Conservation (phyloP, 2,888 invertebrate genomes). For the Priocnemis perturbator region DNA sequence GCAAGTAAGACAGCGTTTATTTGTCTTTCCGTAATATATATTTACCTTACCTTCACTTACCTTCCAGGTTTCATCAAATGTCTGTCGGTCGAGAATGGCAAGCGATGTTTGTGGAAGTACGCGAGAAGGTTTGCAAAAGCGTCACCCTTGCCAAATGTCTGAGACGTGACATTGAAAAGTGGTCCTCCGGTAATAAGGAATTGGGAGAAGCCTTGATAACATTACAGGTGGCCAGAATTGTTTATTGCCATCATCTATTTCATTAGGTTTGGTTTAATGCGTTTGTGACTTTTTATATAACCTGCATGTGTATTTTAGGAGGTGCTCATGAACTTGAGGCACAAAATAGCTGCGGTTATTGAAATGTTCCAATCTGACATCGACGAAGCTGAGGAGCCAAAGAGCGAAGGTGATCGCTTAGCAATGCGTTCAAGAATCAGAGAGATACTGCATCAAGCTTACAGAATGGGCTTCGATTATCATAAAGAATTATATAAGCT, state of each 20-base stretch:
- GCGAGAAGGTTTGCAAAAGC: conserved; percentile 87
- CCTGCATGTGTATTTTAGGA: conserved; percentile 70
- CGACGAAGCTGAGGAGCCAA: conserved; percentile 75
- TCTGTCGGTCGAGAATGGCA: conserved; percentile 87
- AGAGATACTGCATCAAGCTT: conserved; percentile 90
- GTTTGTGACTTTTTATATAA: conserved; percentile 11
- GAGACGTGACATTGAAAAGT: conserved; percentile 80
- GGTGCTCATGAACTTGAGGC: conserved; percentile 78
- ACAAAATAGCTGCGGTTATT: conserved; percentile 78
- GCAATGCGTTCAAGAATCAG: conserved; percentile 81
- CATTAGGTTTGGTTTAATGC: conserved; percentile 22
- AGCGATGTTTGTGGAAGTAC: conserved; percentile 85
- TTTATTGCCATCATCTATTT: conserved; percentile 18
- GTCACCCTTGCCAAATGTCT: conserved; percentile 89
- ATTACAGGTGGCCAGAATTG: conserved; percentile 74
- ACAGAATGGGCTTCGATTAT: conserved; percentile 92
- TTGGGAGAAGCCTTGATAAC: conserved; percentile 80
- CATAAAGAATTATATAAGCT: conserved; percentile 85
- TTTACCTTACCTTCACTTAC: conserved; percentile 34
- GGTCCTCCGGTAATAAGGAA: conserved; percentile 77
- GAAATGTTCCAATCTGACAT: conserved; percentile 78
- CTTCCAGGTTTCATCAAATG: conserved; percentile 78
- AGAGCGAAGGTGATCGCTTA: conserved; percentile 79
- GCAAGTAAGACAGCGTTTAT: conserved; percentile 45
- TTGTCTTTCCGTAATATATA: conserved; percentile 17